phyloP scores from a whole-genome alignment of 2,888 invertebrate genomes.

The Trachelus tabidus region DNA sequence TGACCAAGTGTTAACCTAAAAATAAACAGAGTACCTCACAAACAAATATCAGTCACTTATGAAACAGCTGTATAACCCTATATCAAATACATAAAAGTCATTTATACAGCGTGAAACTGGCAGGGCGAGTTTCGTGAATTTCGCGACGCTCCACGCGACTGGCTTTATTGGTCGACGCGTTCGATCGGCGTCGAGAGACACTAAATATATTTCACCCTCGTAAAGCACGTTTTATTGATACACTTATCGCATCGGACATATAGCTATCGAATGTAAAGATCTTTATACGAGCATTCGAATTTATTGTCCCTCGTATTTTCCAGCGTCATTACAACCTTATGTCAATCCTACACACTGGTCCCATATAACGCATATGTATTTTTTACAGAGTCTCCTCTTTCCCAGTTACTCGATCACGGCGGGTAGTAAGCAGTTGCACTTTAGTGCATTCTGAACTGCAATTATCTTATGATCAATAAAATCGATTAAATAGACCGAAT shows the following conservation, averaged over 20 bases:
- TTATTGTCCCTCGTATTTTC: conserved; percentile 25
- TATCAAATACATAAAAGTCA: not conserved
- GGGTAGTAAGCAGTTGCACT: not conserved
- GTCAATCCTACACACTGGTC: not conserved
- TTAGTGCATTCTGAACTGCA: not conserved
- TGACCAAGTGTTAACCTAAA: not conserved
- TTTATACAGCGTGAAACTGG: not conserved
- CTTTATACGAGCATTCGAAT: conserved; percentile 34
- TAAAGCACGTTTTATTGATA: conserved; percentile 52
- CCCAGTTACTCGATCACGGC: not conserved
- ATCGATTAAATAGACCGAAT: not conserved
- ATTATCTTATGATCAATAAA: not conserved
- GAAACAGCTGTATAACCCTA: not conserved
- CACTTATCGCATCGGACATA: conserved; percentile 43
- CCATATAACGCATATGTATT: not conserved
- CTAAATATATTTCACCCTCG: conserved; percentile 19
- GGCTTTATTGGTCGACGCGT: not conserved
- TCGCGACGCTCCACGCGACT: not conserved
- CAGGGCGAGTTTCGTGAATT: not conserved
- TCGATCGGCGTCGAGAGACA: not conserved
- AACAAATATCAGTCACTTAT: not conserved
- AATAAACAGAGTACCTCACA: too few relatives aligned
- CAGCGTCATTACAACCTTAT: not conserved
- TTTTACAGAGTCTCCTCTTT: not conserved
- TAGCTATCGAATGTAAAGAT: conserved; percentile 36